Evolutionary conservation across 2,113 vertebrate species (phyloP), one percentile per base, ranked within the genome.

Genomic region (Turdus rufiventris): DNA sequence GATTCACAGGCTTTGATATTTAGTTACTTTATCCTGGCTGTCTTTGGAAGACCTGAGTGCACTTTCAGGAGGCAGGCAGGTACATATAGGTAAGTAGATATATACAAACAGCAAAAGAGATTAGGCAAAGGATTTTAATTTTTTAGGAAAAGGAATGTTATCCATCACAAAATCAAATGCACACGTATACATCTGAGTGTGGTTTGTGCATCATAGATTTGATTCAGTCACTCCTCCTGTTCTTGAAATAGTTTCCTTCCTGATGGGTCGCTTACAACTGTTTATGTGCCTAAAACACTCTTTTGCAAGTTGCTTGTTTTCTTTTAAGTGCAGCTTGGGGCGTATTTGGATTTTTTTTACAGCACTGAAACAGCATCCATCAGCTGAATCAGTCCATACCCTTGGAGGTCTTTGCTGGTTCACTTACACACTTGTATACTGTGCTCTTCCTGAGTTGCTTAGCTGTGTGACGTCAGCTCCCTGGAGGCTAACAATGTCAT

Each of bases 401-500:
- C 15, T 0, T 14, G 19, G n/a, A 43, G 7, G 71, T 83, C 85
- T 95, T 75, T 89, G 84, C 34, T 1, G 2, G 54, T 78, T 67
- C 62, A 50, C 34, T 95, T 40, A 29, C 10, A n/a, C 20, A 28
- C 29, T 96, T 73, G 47, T 24, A 38, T 28, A 18, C 26, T 12
- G 66, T 42, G 50, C 67, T 79, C 76, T 88, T 91, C 85, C 93
- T 42, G 78, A 95, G 54, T 28, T 51, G 92, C 87, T 96, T 54
- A 8, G 61, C 48, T 58, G 91, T 91, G 54, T 88, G 82, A 94
- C 65, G 89, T 97, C 53, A 43, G 6, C 89, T 93, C 84, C 91
- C 96, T 95, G 77, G 96, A 96, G 94, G 89, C 83, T 93, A 91
- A 60, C 56, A 85, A 51, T 91, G 89, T 95, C 96, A 96, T 48